A percentile compares a stretch with the other conserved stretches of the same genome.
Conservation (phyloP, 2,888 invertebrate genomes). For the Lamellibrachia satsuma region DNA sequence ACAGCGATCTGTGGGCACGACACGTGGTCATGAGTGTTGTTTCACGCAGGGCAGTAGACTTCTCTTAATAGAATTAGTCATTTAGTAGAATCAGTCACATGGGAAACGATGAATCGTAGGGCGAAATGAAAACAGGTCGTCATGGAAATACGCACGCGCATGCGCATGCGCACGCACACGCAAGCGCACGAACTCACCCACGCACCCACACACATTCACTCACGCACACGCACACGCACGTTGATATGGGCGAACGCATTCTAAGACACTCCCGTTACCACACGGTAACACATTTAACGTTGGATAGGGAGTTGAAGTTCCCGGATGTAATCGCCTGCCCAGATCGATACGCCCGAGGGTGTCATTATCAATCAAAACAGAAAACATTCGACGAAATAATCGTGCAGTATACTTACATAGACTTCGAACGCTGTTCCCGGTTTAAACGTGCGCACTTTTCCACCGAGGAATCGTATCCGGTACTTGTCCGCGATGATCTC, state of each 20-base stretch:
- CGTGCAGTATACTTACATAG: neutral
- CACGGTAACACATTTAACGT: neutral
- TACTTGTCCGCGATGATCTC: neutral
- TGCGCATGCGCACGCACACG: too few species aligned
- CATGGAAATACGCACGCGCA: neutral
- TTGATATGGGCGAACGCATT: too few species aligned
- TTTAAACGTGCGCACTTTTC: constrained; percentile 93
- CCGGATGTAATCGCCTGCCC: neutral
- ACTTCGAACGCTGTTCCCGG: constrained; percentile 70
- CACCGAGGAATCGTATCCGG: constrained; percentile 77
- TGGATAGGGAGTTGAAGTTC: neutral
- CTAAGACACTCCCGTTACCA: neutral
- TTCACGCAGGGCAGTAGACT: too few species aligned
- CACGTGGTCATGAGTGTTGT: neutral
- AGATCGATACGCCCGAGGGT: neutral
- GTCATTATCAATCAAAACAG: neutral
- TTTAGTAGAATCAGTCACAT: too few species aligned
- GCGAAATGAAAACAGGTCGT: neutral
- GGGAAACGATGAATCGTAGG: too few species aligned
- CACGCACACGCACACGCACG: too few species aligned
- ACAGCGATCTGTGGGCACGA: constrained; percentile 40
- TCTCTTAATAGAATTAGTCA: too few species aligned
- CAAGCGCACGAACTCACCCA: too few species aligned
- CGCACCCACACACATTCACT: too few species aligned
- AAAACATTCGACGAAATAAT: neutral